A percentile compares a stretch with the other conserved stretches of the same genome.
Evolutionary conservation across 1,140 invertebrate genomes (phyloP).

Genomic region (Ips typographus): DNA sequence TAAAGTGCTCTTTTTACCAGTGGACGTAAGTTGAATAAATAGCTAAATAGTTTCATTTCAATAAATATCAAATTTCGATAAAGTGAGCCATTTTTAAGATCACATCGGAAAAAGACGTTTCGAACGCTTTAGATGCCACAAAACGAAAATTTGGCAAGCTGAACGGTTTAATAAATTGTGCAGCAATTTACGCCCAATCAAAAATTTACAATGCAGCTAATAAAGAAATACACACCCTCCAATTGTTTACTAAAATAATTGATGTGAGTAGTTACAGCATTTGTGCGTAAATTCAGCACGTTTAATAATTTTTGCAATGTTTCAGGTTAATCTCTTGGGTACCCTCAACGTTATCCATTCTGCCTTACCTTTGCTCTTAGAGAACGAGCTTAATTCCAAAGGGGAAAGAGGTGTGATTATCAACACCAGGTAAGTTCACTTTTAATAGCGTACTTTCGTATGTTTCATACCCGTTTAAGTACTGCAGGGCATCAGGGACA

Average conservation of each 20-base stretch:
- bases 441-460: background rate
- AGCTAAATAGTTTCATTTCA: too few species aligned
- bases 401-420: slow-evolving; percentile 27
- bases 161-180: slow-evolving; percentile 34
- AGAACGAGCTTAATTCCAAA: slow-evolving; percentile 15
- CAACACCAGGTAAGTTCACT: slow-evolving; percentile 24
- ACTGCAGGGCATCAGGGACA: slow-evolving; percentile 4
- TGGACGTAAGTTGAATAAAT: slow-evolving; percentile 6
- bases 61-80: background rate
- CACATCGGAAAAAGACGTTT: slow-evolving; percentile 28
- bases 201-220: slow-evolving; percentile 13
- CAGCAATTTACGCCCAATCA: background rate
- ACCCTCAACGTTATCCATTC: slow-evolving; percentile 25
- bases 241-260: slow-evolving; percentile 24
- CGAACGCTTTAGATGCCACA: slow-evolving; percentile 18
- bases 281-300: background rate
- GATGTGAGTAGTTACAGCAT: slow-evolving; percentile 13
- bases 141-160: slow-evolving; percentile 30
- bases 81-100: background rate
- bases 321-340: slow-evolving; percentile 26
- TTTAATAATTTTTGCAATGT: background rate
- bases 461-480: background rate
- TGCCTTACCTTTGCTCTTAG: slow-evolving; percentile 10
- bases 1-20: slow-evolving; percentile 3
- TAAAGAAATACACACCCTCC: slow-evolving; percentile 16